Conservation (phyloP, 2,113 vertebrate species). For the Arothron firmamentum region DNA sequence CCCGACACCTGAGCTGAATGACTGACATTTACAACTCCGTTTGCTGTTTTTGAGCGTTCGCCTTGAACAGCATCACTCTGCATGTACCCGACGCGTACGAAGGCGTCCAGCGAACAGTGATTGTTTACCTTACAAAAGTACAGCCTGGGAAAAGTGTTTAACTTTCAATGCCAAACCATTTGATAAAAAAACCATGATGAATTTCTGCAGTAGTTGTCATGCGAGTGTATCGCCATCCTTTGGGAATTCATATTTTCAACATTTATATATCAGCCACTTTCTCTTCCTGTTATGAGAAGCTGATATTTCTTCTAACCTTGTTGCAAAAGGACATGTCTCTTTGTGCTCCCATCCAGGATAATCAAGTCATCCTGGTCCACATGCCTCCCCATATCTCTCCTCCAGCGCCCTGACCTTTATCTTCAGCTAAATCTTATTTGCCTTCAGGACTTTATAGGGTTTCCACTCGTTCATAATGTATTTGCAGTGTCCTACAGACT, state of each 20-base stretch:
- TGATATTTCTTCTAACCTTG: conserved; percentile 47
- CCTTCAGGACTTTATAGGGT: conserved; percentile 63
- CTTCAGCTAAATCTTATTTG: conserved; percentile 68
- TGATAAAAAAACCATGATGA: too few species aligned
- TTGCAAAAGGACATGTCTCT: conserved; percentile 57
- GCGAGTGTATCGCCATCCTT: too few species aligned
- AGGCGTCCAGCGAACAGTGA: background rate
- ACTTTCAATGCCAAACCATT: too few species aligned
- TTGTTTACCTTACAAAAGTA: too few species aligned
- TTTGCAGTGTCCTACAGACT: conserved; percentile 61
- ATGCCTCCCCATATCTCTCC: conserved; percentile 56
- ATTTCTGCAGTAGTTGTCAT: too few species aligned
- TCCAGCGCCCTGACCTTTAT: conserved; percentile 67
- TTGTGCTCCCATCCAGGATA: conserved; percentile 65
- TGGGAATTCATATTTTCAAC: too few species aligned
- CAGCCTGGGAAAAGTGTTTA: too few species aligned
- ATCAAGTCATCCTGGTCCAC: conserved; percentile 65
- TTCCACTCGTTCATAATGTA: conserved; percentile 66
- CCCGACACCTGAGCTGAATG: conserved; percentile 72
- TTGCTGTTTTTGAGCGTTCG: conserved; percentile 71
- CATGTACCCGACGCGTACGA: conserved; percentile 10
- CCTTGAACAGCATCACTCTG: conserved; percentile 62
- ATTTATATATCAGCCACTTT: background rate
- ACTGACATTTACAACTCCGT: conserved; percentile 81
- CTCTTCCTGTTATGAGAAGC: conserved; percentile 30